Evolutionary conservation across 1,140 invertebrate genomes (phyloP).

Genomic region (Heliconius eleuchia): DNA sequence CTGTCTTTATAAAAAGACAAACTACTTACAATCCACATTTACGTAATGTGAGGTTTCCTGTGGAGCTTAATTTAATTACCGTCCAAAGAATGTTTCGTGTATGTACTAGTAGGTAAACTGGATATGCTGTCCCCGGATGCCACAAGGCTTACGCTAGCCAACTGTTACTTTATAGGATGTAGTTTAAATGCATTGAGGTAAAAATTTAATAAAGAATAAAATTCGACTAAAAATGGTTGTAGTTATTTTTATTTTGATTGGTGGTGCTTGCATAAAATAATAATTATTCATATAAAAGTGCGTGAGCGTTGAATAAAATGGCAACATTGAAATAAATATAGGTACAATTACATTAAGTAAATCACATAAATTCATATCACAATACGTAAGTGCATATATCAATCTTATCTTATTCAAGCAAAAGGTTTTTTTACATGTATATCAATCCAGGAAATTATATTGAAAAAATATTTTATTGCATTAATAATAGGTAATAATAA

Average conservation of each 20-base stretch:
- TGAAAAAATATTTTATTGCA: not conserved
- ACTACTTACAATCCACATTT: not conserved
- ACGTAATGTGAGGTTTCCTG: not conserved
- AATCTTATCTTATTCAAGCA: conserved; percentile 17
- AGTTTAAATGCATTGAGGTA: not conserved
- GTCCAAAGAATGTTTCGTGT: conserved; percentile 4
- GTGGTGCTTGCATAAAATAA: no score
- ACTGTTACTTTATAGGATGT: conserved; percentile 2
- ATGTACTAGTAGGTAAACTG: not conserved
- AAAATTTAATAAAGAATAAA: no score
- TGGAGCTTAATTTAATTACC: not conserved
- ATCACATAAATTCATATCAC: not conserved
- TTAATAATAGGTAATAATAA: conserved; percentile 20
- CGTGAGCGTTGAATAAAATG: not conserved
- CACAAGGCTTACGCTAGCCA: not conserved
- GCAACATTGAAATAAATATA: not conserved
- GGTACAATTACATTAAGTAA: not conserved
- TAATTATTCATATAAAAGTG: not conserved
- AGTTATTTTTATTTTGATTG: no score
- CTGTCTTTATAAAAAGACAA: not conserved
- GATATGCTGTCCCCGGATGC: not conserved
- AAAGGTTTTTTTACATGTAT: conserved; percentile 11
- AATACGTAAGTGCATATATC: conserved; percentile 4
- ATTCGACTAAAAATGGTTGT: no score
- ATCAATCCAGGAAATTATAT: conserved; percentile 24